Base-by-base conservation (phyloP, 2,888 invertebrate species). In the Proisotoma minuta region DNA sequence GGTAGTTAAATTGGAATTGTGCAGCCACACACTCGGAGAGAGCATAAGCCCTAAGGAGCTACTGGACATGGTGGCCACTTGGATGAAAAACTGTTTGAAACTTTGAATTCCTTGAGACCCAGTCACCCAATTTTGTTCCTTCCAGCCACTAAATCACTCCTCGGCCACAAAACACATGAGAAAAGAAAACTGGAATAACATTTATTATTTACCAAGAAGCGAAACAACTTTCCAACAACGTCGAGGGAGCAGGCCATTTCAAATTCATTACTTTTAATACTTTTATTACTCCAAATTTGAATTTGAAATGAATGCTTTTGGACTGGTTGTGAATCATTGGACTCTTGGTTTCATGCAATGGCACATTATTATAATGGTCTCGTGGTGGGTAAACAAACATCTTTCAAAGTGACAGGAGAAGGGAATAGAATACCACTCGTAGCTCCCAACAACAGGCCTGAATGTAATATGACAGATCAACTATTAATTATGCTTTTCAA, bases 71-170 rank as follows among this genome's bases (percentile, higher is more conserved):
- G 18, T 43, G 43, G 43, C n/a, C n/a, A 43, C 43, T n/a, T 43
- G 18, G 18, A 34, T 8, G 34, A 34, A 34, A 34, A 34, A 34
- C 34, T 8, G 15, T 15, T 34, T 15, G 8, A 10, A 8, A 22
- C 20, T 47, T 47, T 10, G 5, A 26, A 54, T 29, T 34, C 53
- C 39, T 29, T 34, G 18, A 47, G 43, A 43, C 47, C 43, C 26
- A 56, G 43, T 56, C 56, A 56, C 56, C 56, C 56, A 56, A 26
- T 56, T 56, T 56, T n/a, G n/a, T n/a, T 23, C 56, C 56, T 56
- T 43, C 3, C 29, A 56, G 56, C 26, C 27, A 24, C 47, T 56
- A 56, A 56, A 56, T 56, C 56, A 56, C 56, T 56, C 43, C 23
- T 3, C 56, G 20, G 18, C 43, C 20, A 43, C 10, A 43, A 43